Evolutionary conservation across 2,888 invertebrate genomes (phyloP).

Genomic region (Drosophila leonis): DNA sequence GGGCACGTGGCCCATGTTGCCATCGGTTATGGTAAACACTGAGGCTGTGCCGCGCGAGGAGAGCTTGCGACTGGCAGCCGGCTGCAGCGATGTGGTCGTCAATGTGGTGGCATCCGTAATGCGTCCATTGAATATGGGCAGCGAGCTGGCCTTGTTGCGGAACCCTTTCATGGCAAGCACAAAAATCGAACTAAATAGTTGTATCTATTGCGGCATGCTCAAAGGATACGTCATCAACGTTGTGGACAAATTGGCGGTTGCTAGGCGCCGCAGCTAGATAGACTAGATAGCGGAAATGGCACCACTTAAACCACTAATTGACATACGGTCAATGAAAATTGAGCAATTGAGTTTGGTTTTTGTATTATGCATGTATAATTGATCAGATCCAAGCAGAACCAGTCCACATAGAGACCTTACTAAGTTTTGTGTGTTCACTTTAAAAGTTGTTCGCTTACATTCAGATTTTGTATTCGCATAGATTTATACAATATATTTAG

Average conservation of each 20-base stretch:
- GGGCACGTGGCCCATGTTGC: conserved; percentile 48
- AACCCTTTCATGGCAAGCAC: conserved; percentile 77
- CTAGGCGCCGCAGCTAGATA: conserved; percentile 50
- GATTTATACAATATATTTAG: conserved; percentile 45
- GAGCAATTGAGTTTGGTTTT: conserved; percentile 13
- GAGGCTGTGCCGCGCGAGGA: conserved; percentile 54
- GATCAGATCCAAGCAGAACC: conserved; percentile 37
- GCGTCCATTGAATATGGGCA: conserved; percentile 83
- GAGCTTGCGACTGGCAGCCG: conserved; percentile 54
- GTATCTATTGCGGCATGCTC: conserved; percentile 16
- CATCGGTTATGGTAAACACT: conserved; percentile 77
- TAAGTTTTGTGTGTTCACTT: conserved; percentile 46
- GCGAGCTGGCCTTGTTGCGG: conserved; percentile 82
- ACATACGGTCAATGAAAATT: conserved; percentile 14
- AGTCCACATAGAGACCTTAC: conserved; percentile 27
- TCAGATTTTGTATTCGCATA: conserved; percentile 26
- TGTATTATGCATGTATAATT: conserved; percentile 44
- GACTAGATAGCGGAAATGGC: not conserved
- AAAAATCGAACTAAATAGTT: conserved; percentile 30
- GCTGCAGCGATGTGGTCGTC: conserved; percentile 72
- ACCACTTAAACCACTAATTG: conserved; percentile 26
- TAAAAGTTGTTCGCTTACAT: conserved; percentile 60
- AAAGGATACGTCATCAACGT: conserved; percentile 36
- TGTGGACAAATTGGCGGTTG: conserved; percentile 68
- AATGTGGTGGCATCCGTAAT: conserved; percentile 81